phyloP scores from a whole-genome alignment of 2,888 invertebrate genomes.

The Spilosoma lubricipeda region DNA sequence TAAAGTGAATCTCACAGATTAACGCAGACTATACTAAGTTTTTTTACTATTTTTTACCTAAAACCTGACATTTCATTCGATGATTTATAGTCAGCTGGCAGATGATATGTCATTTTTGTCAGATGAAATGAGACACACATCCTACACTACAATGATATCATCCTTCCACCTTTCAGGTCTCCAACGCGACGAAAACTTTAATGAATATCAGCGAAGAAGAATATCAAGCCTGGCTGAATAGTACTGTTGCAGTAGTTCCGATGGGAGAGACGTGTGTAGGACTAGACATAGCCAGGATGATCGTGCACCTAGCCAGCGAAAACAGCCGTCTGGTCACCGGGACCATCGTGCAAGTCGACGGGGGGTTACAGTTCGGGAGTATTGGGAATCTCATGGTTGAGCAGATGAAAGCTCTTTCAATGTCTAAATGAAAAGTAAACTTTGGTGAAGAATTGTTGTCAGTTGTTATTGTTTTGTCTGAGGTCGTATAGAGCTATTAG shows the following conservation, averaged over 20 bases:
- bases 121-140: not conserved
- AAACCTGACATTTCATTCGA: too few relatives aligned
- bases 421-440: not conserved
- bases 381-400: conserved; percentile 7
- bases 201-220: conserved; percentile 44
- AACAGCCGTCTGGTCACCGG: conserved; percentile 94
- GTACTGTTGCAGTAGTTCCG: conserved; percentile 33
- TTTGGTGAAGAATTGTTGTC: not conserved
- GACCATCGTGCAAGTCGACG: conserved; percentile 63
- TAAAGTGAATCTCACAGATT: too few relatives aligned
- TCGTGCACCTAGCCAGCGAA: conserved; percentile 93
- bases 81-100: too few relatives aligned
- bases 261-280: conserved; percentile 49
- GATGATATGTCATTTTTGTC: too few relatives aligned
- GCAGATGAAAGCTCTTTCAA: conserved; percentile 25
- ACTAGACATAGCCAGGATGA: conserved; percentile 92
- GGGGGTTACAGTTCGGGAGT: conserved; percentile 38
- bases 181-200: conserved; percentile 43
- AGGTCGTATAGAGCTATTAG: not conserved
- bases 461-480: not conserved
- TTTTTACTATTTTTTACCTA: too few relatives aligned
- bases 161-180: conserved; percentile 29
- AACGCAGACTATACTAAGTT: too few relatives aligned
- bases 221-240: conserved; percentile 46
- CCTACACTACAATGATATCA: not conserved